Evolutionary conservation across 2,113 vertebrate genomes (phyloP).

Genomic region (Mus spicilegus): DNA sequence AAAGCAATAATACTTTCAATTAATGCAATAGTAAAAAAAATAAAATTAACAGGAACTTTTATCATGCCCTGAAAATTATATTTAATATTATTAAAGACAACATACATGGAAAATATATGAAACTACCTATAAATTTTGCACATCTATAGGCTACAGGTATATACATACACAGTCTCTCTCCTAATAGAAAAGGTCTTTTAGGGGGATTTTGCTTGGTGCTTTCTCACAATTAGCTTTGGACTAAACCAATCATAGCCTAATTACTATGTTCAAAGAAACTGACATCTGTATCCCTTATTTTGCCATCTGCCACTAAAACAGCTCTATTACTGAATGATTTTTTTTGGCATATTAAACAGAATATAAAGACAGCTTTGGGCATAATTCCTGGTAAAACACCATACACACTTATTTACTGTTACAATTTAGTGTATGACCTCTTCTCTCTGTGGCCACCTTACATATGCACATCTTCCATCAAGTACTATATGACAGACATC

Average conservation of each 20-base stretch:
- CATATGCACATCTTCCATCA: not conserved
- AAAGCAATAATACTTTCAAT: not conserved
- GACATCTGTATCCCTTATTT: not conserved
- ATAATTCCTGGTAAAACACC: not conserved
- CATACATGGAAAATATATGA: constrained; percentile 23
- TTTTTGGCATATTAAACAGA: not conserved
- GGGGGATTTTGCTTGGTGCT: not conserved
- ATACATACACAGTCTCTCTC: no score
- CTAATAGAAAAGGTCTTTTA: not conserved
- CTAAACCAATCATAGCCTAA: no score
- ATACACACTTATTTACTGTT: not conserved
- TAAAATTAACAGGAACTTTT: not conserved
- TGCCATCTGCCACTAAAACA: not conserved
- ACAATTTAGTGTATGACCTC: not conserved
- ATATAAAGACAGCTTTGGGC: not conserved
- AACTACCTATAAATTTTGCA: constrained; percentile 15
- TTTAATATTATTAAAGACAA: constrained; percentile 5
- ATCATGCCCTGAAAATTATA: not conserved
- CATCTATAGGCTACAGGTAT: not conserved
- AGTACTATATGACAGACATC: not conserved
- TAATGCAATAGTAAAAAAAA: not conserved
- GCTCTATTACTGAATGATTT: not conserved
- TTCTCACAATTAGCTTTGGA: not conserved
- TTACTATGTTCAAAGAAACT: not conserved
- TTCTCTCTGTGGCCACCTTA: not conserved